These are phyloP conservation scores for Euthynnus affinis DNA, from an alignment of 2,797 vertebrate species.

Conservation along the genomic window DNA sequence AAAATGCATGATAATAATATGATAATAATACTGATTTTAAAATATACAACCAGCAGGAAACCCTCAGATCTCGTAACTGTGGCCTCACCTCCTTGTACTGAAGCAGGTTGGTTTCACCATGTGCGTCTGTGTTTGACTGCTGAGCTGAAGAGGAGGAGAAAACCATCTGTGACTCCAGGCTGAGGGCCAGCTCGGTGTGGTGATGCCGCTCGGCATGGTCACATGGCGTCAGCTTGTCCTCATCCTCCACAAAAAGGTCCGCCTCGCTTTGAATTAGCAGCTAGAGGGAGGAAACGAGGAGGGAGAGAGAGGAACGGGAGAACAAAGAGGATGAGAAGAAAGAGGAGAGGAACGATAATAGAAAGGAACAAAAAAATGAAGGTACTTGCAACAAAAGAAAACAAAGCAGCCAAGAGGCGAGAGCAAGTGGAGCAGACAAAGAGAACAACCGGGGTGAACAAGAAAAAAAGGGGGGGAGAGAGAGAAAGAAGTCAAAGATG, in stretches of 20 bases:
- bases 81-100: conserved; percentile 94
- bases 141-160: conserved; percentile 88
- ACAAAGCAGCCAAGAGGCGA: conserved; percentile 17
- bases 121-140: conserved; percentile 85
- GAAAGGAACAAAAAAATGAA: conserved; percentile 29
- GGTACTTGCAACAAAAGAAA: conserved; percentile 28
- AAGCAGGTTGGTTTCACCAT: conserved; percentile 93
- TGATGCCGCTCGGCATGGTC: conserved; percentile 98
- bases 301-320: not conserved
- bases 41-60: conserved; percentile 52
- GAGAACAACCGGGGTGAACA: not conserved
- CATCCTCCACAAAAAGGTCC: conserved; percentile 97
- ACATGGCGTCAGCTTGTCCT: conserved; percentile 97
- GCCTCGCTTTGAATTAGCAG: conserved; percentile 95
- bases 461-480: not conserved
- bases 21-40: not conserved
- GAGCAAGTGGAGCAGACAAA: conserved; percentile 20
- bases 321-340: conserved; percentile 29
- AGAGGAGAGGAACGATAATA: conserved; percentile 3
- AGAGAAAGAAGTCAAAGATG: not conserved
- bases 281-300: conserved; percentile 76
- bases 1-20: conserved; percentile 44
- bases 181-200: conserved; percentile 97
- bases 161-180: conserved; percentile 99
- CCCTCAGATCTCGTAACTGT: conserved; percentile 33